Conservation (phyloP, 2,888 invertebrate genomes). For the Chymomyza procnemis region DNA sequence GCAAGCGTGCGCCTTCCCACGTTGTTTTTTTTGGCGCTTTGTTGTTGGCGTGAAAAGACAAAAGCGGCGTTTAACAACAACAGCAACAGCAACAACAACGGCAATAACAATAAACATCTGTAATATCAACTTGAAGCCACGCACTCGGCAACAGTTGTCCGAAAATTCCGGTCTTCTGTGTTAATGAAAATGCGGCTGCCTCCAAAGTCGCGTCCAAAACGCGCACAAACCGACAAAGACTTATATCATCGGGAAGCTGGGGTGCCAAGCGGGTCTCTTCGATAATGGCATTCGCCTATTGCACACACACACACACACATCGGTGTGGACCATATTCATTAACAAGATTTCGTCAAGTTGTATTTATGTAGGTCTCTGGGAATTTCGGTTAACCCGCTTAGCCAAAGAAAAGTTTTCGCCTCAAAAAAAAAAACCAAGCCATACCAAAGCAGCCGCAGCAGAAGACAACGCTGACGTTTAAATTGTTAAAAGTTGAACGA, state of each 20-base stretch:
- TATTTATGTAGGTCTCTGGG: slow-evolving; percentile 36
- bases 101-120: slow-evolving; percentile 2
- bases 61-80: slow-evolving; percentile 6
- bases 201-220: slow-evolving; percentile 21
- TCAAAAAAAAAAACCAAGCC: not conserved
- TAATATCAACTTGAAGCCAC: slow-evolving; percentile 15
- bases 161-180: slow-evolving; percentile 48
- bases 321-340: slow-evolving; percentile 67
- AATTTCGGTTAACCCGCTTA: slow-evolving; percentile 45
- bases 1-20: slow-evolving; percentile 30
- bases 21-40: slow-evolving; percentile 8
- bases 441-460: no score
- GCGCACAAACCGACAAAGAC: slow-evolving; percentile 21
- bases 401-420: slow-evolving; percentile 25
- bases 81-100: slow-evolving; percentile 13
- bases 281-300: slow-evolving; percentile 35
- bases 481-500: slow-evolving; percentile 31
- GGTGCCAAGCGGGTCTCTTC: not conserved
- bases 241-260: slow-evolving; percentile 51
- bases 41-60: not conserved
- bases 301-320: slow-evolving; percentile 4
- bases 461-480: slow-evolving; percentile 53
- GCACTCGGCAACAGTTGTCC: slow-evolving; percentile 17
- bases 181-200: slow-evolving; percentile 49
- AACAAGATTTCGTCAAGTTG: slow-evolving; percentile 67